These are phyloP conservation scores for Pyrrhosoma nymphula DNA, from an alignment of 2,888 invertebrate species.

Conservation along the genomic window DNA sequence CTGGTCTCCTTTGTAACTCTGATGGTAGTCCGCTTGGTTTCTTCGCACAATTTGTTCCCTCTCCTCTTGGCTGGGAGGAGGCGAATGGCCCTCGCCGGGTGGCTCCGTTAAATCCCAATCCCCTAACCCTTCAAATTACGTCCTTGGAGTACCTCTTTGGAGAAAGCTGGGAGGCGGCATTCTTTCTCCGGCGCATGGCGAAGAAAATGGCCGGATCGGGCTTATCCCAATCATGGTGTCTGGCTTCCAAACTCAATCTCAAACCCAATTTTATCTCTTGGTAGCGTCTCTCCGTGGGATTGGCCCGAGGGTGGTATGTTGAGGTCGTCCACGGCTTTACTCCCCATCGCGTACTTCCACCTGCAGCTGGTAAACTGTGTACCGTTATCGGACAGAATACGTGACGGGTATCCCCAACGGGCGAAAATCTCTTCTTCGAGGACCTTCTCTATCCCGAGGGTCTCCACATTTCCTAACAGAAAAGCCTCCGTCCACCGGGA, in stretches of 20 bases:
- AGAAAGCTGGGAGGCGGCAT: conserved; percentile 62
- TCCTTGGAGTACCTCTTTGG: conserved; percentile 66
- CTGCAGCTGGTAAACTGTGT: conserved; percentile 68
- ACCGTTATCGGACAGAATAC: conserved; percentile 68
- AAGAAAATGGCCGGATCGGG: conserved; percentile 68
- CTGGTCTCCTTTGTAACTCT: background rate
- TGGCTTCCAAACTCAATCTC: conserved; percentile 69
- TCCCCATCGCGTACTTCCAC: conserved; percentile 70
- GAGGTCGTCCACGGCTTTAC: conserved; percentile 71
- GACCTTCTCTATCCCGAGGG: no score
- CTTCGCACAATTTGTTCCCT: background rate
- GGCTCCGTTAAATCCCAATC: conserved; percentile 53
- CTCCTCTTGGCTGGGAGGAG: background rate
- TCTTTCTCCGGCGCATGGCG: conserved; percentile 51
- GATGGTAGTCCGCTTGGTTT: background rate
- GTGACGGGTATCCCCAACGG: conserved; percentile 67
- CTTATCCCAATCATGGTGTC: background rate
- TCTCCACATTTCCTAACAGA: background rate
- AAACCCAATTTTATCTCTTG: conserved; percentile 73
- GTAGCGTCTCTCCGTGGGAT: conserved; percentile 72
- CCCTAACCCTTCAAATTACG: background rate
- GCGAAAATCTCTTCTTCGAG: background rate
- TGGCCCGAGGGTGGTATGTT: conserved; percentile 72
- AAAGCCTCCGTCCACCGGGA: background rate
- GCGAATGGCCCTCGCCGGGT: background rate